These are phyloP conservation scores for Argyra leucocephala DNA, from an alignment of 2,888 invertebrate genomes.

Conservation along the genomic window DNA sequence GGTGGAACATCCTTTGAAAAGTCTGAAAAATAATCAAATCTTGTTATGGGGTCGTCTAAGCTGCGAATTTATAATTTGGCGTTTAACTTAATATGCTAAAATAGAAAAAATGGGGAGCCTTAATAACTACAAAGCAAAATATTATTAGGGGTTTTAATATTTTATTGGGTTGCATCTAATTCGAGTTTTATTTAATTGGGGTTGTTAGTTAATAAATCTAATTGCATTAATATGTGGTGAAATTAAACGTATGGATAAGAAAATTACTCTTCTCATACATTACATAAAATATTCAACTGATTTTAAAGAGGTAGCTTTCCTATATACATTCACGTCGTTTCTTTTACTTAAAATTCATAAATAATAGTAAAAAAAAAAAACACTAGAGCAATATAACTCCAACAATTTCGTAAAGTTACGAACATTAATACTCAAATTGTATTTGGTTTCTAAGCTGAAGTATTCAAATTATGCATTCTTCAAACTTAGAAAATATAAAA, in stretches of 20 bases:
- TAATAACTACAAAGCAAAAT: background rate
- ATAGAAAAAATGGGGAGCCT: slow-evolving; percentile 13
- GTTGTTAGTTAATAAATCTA: background rate
- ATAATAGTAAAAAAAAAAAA: background rate
- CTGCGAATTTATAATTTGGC: slow-evolving; percentile 19
- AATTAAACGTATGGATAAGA: background rate
- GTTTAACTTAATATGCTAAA: slow-evolving; percentile 13
- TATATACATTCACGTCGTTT: background rate
- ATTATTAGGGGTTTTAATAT: background rate
- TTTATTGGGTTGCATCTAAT: background rate
- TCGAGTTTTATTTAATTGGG: background rate
- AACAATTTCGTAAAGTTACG: background rate
- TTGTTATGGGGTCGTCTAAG: slow-evolving; percentile 19
- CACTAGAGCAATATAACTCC: background rate
- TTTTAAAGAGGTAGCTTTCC: background rate
- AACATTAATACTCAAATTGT: background rate
- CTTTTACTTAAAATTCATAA: background rate
- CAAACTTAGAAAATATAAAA: too few species aligned
- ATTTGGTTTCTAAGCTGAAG: background rate
- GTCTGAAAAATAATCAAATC: slow-evolving; percentile 8
- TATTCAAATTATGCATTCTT: background rate
- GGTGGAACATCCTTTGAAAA: slow-evolving; percentile 16
- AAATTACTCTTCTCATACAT: background rate
- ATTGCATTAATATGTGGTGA: background rate
- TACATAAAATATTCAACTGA: background rate